These are phyloP conservation scores for Rhagoletis zephyria DNA, from an alignment of 1,140 invertebrate species.

Conservation along the genomic window DNA sequence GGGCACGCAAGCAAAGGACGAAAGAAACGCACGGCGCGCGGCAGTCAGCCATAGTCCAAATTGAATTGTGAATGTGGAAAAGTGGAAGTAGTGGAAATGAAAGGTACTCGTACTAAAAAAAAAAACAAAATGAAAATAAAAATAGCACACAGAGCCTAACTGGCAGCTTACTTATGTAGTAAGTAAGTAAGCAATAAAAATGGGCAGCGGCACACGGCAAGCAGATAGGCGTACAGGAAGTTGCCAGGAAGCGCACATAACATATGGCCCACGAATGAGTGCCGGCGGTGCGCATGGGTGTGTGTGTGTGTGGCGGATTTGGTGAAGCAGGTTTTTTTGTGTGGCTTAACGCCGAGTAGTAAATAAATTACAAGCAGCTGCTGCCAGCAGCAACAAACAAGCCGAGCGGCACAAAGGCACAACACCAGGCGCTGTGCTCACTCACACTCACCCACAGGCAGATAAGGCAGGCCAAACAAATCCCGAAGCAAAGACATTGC, in stretches of 20 bases:
- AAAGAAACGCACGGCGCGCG: not conserved
- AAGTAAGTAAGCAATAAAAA: not conserved
- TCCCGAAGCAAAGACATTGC: too few species aligned
- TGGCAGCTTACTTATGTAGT: too few species aligned
- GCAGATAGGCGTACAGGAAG: constrained; percentile 18
- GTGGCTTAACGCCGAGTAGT: not conserved
- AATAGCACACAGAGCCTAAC: not conserved
- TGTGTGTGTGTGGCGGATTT: not conserved
- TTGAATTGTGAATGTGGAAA: constrained; percentile 34
- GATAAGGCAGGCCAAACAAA: too few species aligned
- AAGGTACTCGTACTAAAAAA: not conserved
- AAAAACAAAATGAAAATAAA: constrained; percentile 5
- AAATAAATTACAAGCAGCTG: constrained; percentile 49
- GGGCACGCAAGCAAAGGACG: constrained; percentile 46
- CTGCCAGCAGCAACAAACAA: constrained; percentile 24
- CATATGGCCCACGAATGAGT: constrained; percentile 21
- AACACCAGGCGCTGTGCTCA: not conserved
- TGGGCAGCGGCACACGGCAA: not conserved
- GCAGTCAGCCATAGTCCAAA: not conserved
- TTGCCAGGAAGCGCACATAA: constrained; percentile 18
- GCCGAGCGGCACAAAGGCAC: constrained; percentile 16
- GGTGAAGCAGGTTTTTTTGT: not conserved
- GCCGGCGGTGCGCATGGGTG: not conserved
- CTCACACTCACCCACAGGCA: too few species aligned
- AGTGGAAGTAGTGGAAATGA: not conserved